phyloP scores from a whole-genome alignment of 2,888 invertebrate species.

The Dendrolimus pini region DNA sequence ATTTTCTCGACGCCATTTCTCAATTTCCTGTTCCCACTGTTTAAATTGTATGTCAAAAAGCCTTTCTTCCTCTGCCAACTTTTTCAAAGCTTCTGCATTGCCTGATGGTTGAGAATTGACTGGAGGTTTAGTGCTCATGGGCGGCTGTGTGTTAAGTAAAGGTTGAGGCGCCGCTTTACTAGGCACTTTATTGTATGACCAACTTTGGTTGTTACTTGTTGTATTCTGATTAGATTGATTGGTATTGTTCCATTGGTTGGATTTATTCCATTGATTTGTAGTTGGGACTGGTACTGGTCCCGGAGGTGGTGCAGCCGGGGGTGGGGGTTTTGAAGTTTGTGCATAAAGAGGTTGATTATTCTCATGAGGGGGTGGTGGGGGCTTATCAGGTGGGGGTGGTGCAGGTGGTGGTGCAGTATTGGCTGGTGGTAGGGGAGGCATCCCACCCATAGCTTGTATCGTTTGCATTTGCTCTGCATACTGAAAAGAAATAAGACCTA shows the following conservation, averaged over 20 bases:
- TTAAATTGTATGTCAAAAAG: conserved; percentile 92
- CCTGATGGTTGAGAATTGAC: conserved; percentile 15
- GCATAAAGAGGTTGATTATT: conserved; percentile 58
- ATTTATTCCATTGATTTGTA: conserved; percentile 16
- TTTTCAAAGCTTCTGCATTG: conserved; percentile 54
- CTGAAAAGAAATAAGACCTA: conserved; percentile 26
- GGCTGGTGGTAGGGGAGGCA: conserved; percentile 43
- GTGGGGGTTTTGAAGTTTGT: conserved; percentile 18
- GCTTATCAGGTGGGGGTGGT: conserved; percentile 34
- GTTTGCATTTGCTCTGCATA: conserved; percentile 62
- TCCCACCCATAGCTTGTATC: conserved; percentile 36
- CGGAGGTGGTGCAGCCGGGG: conserved; percentile 27
- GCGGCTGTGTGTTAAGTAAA: background rate
- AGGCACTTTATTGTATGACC: conserved; percentile 32
- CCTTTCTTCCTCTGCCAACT: conserved; percentile 82
- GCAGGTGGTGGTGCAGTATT: conserved; percentile 35
- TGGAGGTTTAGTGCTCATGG: background rate
- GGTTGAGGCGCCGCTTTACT: conserved; percentile 8
- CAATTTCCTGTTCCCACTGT: conserved; percentile 94
- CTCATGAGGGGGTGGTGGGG: conserved; percentile 58
- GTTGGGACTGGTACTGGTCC: background rate
- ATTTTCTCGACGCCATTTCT: conserved; percentile 94
- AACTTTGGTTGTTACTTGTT: conserved; percentile 43
- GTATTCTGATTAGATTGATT: conserved; percentile 14
- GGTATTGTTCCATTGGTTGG: conserved; percentile 21